Base-by-base conservation (phyloP, 2,797 vertebrate species). In the Chrysolophus pictus region DNA sequence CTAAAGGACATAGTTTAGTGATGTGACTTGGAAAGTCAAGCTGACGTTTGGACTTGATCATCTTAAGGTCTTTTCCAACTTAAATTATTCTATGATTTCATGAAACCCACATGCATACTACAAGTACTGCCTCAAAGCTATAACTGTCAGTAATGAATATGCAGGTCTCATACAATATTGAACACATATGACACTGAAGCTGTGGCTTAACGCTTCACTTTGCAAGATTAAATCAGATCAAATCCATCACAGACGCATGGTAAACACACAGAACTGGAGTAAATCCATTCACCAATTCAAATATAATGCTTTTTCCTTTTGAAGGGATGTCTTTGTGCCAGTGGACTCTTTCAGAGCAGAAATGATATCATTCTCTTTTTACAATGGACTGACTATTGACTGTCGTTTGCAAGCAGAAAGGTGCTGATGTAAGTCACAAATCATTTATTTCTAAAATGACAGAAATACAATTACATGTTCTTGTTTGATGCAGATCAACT, bases 201-300 rank as follows among this genome's bases (percentile, higher is more conserved):
- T 80, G 65, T 47, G 23, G 35, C 51, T 49, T 58, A 39, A 31
- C 65, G 37, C 55, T 85, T 91, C 67, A 41, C 41, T 86, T 90
- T 59, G 65, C 35, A 81, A 68, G 49, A 11, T n/a, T 65, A 62
- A 84, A 78, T 51, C 26, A 78, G 28, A 44, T 81, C 55, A 81
- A 47, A 81, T 83, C 1, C n/a, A 74, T 39, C 23, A n/a, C 10
- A 55, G 65, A 71, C n/a, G 29, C 56, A 56, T 29, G 59, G 14
- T 63, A 39, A 42, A 81, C 84, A 67, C 33, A 67, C 35, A 75
- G 70, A 81, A 86, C 71, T 56, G 35, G 67, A 70, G 31, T 35
- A 90, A 81, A 10, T 47, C 81, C 42, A 86, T 73, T 51, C 92
- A 55, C 51, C 85, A 91, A 44, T 84, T 90, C 63, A 93, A 78